These are phyloP conservation scores for Mormyrops attenuatus DNA, from an alignment of 2,797 vertebrate species.

Conservation along the genomic window DNA sequence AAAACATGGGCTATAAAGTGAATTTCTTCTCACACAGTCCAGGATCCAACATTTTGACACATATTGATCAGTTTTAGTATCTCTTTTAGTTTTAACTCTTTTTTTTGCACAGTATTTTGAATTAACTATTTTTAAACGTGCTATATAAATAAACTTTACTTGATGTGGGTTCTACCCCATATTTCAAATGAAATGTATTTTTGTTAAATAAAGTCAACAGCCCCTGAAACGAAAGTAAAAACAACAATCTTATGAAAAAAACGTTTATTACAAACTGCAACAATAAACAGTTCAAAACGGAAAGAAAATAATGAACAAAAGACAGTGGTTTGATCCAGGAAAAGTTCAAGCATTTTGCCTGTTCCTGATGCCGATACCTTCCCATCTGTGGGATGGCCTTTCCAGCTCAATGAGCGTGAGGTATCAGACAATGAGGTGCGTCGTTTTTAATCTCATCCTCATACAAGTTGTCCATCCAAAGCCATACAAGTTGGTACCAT, in stretches of 20 bases:
- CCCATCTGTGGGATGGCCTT: background rate
- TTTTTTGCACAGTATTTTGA: background rate
- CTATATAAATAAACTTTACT: background rate
- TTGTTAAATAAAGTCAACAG: background rate
- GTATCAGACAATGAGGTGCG: background rate
- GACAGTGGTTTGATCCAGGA: conserved; percentile 67
- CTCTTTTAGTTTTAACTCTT: background rate
- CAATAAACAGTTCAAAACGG: conserved; percentile 26
- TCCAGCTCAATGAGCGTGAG: background rate
- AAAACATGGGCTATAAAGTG: background rate
- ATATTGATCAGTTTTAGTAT: background rate
- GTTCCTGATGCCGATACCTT: conserved; percentile 25
- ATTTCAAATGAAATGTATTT: background rate
- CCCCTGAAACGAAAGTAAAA: conserved; percentile 13
- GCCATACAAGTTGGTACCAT: background rate
- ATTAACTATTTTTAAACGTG: background rate
- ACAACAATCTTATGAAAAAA: conserved; percentile 13
- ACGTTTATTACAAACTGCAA: conserved; percentile 27
- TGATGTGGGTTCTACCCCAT: background rate
- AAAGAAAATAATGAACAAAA: conserved; percentile 54
- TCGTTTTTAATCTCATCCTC: background rate
- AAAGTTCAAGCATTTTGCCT: conserved; percentile 59
- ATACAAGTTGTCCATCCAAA: background rate
- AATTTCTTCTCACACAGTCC: background rate
- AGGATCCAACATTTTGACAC: background rate